Evolutionary conservation across 2,888 invertebrate species (phyloP).

Genomic region (Apamea sordens): DNA sequence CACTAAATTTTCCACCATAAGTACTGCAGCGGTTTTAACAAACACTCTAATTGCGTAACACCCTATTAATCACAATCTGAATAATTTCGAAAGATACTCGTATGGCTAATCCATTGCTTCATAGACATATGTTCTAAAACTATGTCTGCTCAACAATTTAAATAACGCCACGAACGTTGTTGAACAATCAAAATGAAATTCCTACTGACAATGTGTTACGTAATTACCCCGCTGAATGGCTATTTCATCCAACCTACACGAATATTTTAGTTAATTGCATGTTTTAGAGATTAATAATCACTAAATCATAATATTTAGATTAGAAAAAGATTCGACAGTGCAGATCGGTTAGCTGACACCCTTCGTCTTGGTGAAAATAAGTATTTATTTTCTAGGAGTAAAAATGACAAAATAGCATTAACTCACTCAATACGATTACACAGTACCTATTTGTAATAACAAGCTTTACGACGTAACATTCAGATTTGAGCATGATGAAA

Average conservation of each 20-base stretch:
- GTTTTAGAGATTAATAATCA: not conserved
- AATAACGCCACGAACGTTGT: no score
- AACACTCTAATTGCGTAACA: not conserved
- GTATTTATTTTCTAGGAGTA: not conserved
- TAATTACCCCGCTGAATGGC: not conserved
- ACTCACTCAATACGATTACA: not conserved
- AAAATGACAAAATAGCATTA: not conserved
- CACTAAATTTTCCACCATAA: not conserved
- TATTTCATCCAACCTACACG: no score
- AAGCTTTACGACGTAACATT: slow-evolving; percentile 9
- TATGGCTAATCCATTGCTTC: no score
- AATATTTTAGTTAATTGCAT: not conserved
- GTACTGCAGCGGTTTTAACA: not conserved
- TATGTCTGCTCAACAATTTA: no score
- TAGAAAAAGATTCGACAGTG: not conserved
- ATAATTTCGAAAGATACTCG: no score
- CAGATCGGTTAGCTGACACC: not conserved
- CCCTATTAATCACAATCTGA: no score
- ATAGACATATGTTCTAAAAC: no score
- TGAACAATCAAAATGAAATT: not conserved
- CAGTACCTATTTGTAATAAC: slow-evolving; percentile 7
- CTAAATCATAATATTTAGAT: not conserved
- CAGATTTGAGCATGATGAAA: not conserved
- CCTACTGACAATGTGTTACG: not conserved
- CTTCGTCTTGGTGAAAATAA: not conserved